Percentiles rank a stretch among this genome's conserved stretches.
These are phyloP conservation scores for Pseudomyrmex pallidus DNA, from an alignment of 1,140 invertebrate genomes.

Conservation along the genomic window DNA sequence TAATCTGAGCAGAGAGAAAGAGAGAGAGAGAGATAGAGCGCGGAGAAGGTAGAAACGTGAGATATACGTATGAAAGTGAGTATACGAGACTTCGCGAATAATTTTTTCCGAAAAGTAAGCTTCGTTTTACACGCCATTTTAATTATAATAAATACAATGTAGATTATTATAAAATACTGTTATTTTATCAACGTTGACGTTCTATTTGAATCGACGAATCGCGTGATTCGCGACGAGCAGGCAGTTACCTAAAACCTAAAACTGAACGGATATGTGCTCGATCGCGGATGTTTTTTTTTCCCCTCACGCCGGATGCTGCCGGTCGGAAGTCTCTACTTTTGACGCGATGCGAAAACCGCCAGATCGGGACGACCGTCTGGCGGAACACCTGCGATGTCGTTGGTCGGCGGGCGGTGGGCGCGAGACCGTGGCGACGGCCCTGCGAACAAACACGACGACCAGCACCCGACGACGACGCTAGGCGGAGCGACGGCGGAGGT, in stretches of 20 bases:
- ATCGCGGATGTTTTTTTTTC: background rate
- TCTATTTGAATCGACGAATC: too few relatives aligned
- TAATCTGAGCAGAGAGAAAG: background rate
- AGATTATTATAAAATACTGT: too few relatives aligned
- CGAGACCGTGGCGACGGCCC: slow-evolving; percentile 59
- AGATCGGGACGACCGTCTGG: slow-evolving; percentile 16
- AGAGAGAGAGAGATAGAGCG: background rate
- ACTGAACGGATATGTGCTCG: slow-evolving; percentile 8
- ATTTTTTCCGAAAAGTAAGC: too few relatives aligned
- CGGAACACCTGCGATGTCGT: slow-evolving; percentile 54
- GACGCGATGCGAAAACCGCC: background rate
- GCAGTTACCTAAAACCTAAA: slow-evolving; percentile 3
- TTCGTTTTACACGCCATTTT: too few relatives aligned
- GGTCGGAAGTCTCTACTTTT: slow-evolving; percentile 60
- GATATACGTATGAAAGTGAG: background rate
- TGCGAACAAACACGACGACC: slow-evolving; percentile 50
- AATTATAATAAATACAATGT: too few relatives aligned
- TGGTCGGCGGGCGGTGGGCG: slow-evolving; percentile 15
- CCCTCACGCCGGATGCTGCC: slow-evolving; percentile 2
- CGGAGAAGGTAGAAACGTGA: background rate
- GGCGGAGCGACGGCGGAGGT: slow-evolving; percentile 52
- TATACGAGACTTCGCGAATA: too few relatives aligned
- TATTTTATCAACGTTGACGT: too few relatives aligned
- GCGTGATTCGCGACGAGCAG: too few relatives aligned
- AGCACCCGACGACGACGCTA: slow-evolving; percentile 33